Evolutionary conservation across 1,140 invertebrate species (phyloP).

Genomic region (Drosophila pseudoananassae): DNA sequence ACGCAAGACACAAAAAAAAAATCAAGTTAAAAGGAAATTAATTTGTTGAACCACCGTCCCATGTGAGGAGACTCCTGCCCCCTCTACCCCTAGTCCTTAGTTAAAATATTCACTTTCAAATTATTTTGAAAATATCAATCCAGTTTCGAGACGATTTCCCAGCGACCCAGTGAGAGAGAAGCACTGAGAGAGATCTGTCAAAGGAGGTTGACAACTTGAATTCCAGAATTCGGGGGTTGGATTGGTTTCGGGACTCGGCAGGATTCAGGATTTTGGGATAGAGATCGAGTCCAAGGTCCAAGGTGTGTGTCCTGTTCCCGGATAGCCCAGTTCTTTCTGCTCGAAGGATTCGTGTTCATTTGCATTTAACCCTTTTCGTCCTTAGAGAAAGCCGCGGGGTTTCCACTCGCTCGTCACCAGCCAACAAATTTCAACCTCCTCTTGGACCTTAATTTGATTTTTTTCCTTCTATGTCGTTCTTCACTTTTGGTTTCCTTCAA

Average conservation of each 20-base stretch:
- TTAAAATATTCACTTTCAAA: background rate
- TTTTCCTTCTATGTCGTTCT: background rate
- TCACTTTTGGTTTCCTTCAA: slow-evolving; percentile 14
- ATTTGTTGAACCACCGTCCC: slow-evolving; percentile 42
- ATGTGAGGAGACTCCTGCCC: slow-evolving; percentile 12
- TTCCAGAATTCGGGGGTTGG: slow-evolving; percentile 9
- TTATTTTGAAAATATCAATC: slow-evolving; percentile 11
- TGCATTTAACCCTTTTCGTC: slow-evolving; percentile 66
- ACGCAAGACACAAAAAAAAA: background rate
- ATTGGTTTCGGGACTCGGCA: background rate
- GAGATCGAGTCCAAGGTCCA: slow-evolving; percentile 20
- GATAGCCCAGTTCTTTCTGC: slow-evolving; percentile 28
- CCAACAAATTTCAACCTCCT: slow-evolving; percentile 16
- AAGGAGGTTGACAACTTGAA: slow-evolving; percentile 46
- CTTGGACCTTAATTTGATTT: slow-evolving; percentile 6
- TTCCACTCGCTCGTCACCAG: slow-evolving; percentile 53
- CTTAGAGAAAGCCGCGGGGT: slow-evolving; percentile 45
- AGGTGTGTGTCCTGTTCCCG: slow-evolving; percentile 60
- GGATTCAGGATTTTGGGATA: slow-evolving; percentile 7
- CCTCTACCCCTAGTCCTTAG: background rate
- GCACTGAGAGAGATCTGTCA: slow-evolving; percentile 49
- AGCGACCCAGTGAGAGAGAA: background rate
- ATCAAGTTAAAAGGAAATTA: slow-evolving; percentile 63
- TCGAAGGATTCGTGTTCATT: slow-evolving; percentile 48
- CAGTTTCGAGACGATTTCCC: slow-evolving; percentile 20